Evolutionary conservation across 2,888 invertebrate species (phyloP), one percentile per base, ranked within the genome.

Genomic region (Chrysopilus asiliformis): DNA sequence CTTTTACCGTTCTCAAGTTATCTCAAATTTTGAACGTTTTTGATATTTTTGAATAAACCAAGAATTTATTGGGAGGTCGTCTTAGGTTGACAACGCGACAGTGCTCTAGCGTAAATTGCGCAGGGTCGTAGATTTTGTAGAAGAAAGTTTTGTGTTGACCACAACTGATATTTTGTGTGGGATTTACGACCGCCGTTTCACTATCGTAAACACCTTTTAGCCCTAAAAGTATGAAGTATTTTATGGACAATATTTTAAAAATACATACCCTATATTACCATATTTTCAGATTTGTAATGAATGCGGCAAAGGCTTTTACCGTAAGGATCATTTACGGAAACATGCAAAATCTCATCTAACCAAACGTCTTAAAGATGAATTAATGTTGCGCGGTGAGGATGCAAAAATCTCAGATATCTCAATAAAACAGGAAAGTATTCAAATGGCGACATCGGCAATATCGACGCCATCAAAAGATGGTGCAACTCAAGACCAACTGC

Each of bases 251-350:
- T 29, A 6, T 13, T 29, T 29, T 29, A 14, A 8, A 19, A 35
- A 29, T 29, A 20, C 29, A 4, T 7, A 20, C 15, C 18, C 7
- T 4, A n/a, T n/a, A n/a, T n/a, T 6, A 10, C n/a, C 12, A 18
- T n/a, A 35, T 29, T 25, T 26, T 16, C 20, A 52, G 52, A 52
- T 51, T 39, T 53, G 53, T 40, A 42, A 44, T 15, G 52, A 52
- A 40, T 51, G 47, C 40, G 42, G 44, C 47, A 53, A 56, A 68
- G 79, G 79, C 22, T 80, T 80, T 57, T 81, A 81, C 55, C 70
- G 82, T 36, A 83, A 82, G 53, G 84, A 84, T 55, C 84, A 84
- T 58, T 60, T 85, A 33, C 68, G 82, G 51, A 85, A 84, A 56
- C 84, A 84, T 59, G 74, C 79, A 14, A 71, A 81, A 32, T 81